A percentile compares a stretch with the other conserved stretches of the same genome.
Conservation (phyloP, 1,140 invertebrate genomes). For the Polypedilum vanderplanki region DNA sequence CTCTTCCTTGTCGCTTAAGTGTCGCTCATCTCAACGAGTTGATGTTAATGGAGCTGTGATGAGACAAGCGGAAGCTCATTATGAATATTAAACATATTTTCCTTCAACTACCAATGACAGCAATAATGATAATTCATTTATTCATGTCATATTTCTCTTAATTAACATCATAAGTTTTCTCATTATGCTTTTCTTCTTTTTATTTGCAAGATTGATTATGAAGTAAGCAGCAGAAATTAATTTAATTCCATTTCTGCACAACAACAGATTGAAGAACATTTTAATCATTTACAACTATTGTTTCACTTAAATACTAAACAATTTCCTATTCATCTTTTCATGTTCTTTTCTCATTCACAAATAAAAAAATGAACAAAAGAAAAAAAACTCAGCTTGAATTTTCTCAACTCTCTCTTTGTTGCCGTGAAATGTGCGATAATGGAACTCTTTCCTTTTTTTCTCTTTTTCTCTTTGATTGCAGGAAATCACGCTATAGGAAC, state of each 20-base stretch:
- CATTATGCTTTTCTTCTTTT: too few species aligned
- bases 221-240: too few species aligned
- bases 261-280: too few species aligned
- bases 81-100: neutral
- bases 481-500: slow-evolving; percentile 46
- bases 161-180: too few species aligned
- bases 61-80: neutral
- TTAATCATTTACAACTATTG: too few species aligned
- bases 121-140: too few species aligned
- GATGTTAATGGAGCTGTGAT: neutral
- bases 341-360: neutral
- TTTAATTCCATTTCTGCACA: too few species aligned
- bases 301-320: too few species aligned
- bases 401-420: neutral
- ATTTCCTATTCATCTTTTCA: too few species aligned
- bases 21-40: neutral
- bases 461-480: slow-evolving; percentile 30
- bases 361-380: neutral
- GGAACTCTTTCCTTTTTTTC: neutral
- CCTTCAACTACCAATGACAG: too few species aligned
- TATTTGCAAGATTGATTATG: too few species aligned
- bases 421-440: neutral
- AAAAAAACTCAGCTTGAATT: slow-evolving; percentile 1
- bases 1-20: neutral
- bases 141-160: too few species aligned